Conservation (phyloP, 2,113 vertebrate species). For the Polyodon spathula region DNA sequence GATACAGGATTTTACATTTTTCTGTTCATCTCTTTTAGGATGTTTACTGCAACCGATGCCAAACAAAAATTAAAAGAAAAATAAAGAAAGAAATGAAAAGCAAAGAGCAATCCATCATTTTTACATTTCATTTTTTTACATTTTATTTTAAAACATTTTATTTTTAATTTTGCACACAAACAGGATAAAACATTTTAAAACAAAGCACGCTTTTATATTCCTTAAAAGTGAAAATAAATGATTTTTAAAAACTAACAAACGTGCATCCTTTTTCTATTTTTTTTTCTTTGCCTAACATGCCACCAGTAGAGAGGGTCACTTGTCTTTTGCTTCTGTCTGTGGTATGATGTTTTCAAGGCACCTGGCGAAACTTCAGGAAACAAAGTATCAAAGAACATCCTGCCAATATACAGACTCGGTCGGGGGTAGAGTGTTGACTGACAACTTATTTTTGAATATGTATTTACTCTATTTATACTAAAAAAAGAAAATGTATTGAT, state of each 20-base stretch:
- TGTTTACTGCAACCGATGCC: conserved; percentile 69
- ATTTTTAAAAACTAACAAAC: conserved; percentile 38
- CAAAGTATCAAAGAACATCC: too few species aligned
- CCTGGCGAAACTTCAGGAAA: neutral
- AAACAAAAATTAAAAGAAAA: conserved; percentile 9
- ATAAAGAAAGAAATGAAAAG: too few species aligned
- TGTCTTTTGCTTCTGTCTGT: neutral
- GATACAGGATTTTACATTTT: conserved; percentile 97
- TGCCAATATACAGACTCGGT: too few species aligned
- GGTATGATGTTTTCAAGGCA: neutral
- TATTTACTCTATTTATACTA: too few species aligned
- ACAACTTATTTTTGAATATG: too few species aligned
- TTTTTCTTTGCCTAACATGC: conserved; percentile 32
- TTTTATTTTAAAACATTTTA: conserved; percentile 25
- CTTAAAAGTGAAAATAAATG: conserved; percentile 48
- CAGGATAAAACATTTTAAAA: conserved; percentile 61
- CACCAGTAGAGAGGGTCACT: neutral
- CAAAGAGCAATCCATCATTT: conserved; percentile 29
- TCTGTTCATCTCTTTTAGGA: conserved; percentile 62
- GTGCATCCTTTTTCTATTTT: conserved; percentile 52
- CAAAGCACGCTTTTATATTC: conserved; percentile 44
- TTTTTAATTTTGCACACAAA: conserved; percentile 48
- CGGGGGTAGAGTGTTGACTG: too few species aligned
- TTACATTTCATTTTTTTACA: conserved; percentile 29
- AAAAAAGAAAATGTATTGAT: too few species aligned